Percentiles rank a stretch among this genome's conserved stretches.
Evolutionary conservation across 1,140 invertebrate species (phyloP).

Genomic region (Stenopsyche tienmushanensis): DNA sequence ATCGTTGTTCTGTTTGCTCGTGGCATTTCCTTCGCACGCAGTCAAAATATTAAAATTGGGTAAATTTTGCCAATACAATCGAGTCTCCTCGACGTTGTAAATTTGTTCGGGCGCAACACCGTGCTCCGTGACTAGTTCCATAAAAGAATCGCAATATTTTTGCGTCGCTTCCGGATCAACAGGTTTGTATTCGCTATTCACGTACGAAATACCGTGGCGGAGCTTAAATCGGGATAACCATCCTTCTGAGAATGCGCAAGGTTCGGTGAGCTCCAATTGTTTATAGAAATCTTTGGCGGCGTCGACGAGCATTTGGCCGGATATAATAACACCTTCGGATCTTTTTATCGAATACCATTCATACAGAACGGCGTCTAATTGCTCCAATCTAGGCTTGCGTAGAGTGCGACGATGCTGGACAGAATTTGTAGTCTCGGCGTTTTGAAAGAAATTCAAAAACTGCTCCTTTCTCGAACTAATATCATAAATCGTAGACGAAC

Average conservation of each 20-base stretch:
- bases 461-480: constrained; percentile 7
- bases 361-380: constrained; percentile 1
- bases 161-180: too few relatives aligned
- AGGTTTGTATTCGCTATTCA: too few relatives aligned
- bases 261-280: constrained; percentile 2
- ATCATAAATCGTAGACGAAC: constrained; percentile 12
- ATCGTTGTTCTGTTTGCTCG: too few relatives aligned
- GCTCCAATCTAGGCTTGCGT: not conserved
- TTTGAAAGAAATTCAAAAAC: not conserved
- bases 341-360: constrained; percentile 7
- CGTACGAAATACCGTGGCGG: constrained; percentile 6
- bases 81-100: too few relatives aligned
- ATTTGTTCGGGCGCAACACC: too few relatives aligned
- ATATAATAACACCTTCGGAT: not conserved
- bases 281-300: constrained; percentile 7
- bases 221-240: constrained; percentile 17
- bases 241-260: constrained; percentile 8
- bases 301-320: constrained; percentile 8
- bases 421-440: not conserved
- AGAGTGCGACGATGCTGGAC: not conserved
- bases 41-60: too few relatives aligned
- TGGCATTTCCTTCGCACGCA: too few relatives aligned
- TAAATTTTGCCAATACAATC: too few relatives aligned
- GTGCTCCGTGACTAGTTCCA: too few relatives aligned
- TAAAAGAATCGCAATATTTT: too few relatives aligned